phyloP scores from a whole-genome alignment of 2,113 vertebrate genomes.

The Nipponia nippon region DNA sequence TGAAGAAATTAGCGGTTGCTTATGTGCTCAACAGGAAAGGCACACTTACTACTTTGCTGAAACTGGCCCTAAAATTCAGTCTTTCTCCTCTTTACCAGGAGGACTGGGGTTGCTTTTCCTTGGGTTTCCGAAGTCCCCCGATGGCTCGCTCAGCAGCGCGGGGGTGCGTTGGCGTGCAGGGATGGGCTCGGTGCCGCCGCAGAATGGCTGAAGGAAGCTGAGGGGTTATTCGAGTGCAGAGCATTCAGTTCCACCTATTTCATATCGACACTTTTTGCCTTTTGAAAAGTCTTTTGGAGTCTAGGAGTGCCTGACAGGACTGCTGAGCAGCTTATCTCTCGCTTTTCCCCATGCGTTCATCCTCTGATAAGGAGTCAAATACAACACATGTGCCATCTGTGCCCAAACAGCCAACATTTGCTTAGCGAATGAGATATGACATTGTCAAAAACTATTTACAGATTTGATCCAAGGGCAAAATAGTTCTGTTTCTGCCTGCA shows the following conservation, averaged over 20 bases:
- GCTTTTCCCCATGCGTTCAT: neutral
- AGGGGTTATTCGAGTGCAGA: neutral
- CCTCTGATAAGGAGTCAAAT: constrained; percentile 48
- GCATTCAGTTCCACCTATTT: neutral
- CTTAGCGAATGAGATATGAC: constrained; percentile 22
- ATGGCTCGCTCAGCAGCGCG: accelerated
- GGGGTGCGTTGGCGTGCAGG: neutral
- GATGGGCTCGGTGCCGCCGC: neutral
- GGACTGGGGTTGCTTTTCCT: neutral
- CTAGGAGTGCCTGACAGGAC: neutral
- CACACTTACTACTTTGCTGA: neutral
- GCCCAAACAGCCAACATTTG: constrained; percentile 34
- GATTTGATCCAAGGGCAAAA: constrained; percentile 42
- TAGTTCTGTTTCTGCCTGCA: neutral
- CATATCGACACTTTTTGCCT: neutral
- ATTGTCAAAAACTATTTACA: constrained; percentile 41
- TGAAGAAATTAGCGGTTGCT: neutral
- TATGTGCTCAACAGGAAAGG: neutral
- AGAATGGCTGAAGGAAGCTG: neutral
- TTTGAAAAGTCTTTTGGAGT: constrained; percentile 45
- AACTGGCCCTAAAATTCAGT: neutral
- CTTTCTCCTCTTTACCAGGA: neutral
- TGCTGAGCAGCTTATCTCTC: constrained; percentile 35
- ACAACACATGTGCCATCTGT: neutral
- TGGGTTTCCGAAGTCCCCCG: accelerated